Percentiles rank a stretch among this genome's conserved stretches.
Conservation (phyloP, 2,888 invertebrate species). For the Temnothorax ravouxi region DNA sequence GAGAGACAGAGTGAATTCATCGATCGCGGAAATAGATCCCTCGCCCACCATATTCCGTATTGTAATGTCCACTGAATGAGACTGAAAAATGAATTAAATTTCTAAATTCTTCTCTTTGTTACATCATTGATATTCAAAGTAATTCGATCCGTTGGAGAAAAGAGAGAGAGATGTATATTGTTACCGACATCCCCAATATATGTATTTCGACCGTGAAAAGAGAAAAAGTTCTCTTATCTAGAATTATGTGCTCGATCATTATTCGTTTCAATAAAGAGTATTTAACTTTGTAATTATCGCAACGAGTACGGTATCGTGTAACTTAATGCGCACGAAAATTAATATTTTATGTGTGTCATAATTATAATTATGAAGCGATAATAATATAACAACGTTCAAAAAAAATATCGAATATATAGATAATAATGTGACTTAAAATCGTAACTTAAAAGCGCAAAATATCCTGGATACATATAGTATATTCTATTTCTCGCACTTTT, state of each 20-base stretch:
- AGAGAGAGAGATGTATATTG: neutral
- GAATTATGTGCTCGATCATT: neutral
- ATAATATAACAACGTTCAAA: neutral
- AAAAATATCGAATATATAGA: neutral
- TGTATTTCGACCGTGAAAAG: neutral
- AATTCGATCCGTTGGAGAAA: neutral
- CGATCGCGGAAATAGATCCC: slow-evolving; percentile 35
- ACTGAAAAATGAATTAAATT: neutral
- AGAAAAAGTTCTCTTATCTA: neutral
- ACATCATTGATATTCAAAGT: slow-evolving; percentile 2
- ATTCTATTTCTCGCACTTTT: slow-evolving; percentile 9
- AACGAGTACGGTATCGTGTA: neutral
- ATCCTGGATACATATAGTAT: neutral
- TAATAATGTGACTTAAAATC: neutral
- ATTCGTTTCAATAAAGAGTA: neutral
- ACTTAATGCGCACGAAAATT: slow-evolving; percentile 1
- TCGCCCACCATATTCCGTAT: slow-evolving; percentile 7
- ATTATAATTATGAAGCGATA: neutral
- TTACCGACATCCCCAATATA: neutral
- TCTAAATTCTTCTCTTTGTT: slow-evolving; percentile 15
- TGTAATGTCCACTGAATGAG: neutral
- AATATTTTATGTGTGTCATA: neutral
- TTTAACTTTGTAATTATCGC: neutral
- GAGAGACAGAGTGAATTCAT: neutral
- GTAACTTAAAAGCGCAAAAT: neutral